Conservation (phyloP, 2,113 vertebrate genomes). For the Astatoreochromis straeleni region DNA sequence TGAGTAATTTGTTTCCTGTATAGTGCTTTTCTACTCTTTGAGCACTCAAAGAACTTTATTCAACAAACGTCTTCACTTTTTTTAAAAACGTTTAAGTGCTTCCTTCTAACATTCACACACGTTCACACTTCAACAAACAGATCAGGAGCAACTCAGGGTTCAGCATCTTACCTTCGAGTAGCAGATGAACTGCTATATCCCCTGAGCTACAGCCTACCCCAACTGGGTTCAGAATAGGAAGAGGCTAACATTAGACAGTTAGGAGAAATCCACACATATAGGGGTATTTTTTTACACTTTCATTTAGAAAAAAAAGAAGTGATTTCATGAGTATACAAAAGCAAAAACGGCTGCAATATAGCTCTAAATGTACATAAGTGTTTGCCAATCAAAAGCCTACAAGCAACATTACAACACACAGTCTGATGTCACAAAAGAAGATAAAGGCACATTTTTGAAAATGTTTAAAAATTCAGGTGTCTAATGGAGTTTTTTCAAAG, state of each 20-base stretch:
- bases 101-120: background rate
- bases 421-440: background rate
- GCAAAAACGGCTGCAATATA: background rate
- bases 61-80: background rate
- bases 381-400: background rate
- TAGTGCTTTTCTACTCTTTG: background rate
- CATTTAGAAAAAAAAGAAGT: background rate
- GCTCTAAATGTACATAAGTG: background rate
- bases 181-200: background rate
- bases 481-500: background rate
- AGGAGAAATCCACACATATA: background rate
- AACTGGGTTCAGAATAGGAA: background rate
- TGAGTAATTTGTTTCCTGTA: background rate
- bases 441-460: background rate
- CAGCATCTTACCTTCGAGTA: background rate
- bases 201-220: background rate
- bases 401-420: background rate
- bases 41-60: background rate
- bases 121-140: background rate
- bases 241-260: background rate
- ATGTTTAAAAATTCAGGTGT: background rate
- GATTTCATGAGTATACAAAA: background rate
- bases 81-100: fast-evolving
- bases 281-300: background rate
- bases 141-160: background rate